Evolutionary conservation across 2,797 vertebrate genomes (phyloP), one percentile per base, ranked within the genome.

Genomic region (Tadarida brasiliensis): DNA sequence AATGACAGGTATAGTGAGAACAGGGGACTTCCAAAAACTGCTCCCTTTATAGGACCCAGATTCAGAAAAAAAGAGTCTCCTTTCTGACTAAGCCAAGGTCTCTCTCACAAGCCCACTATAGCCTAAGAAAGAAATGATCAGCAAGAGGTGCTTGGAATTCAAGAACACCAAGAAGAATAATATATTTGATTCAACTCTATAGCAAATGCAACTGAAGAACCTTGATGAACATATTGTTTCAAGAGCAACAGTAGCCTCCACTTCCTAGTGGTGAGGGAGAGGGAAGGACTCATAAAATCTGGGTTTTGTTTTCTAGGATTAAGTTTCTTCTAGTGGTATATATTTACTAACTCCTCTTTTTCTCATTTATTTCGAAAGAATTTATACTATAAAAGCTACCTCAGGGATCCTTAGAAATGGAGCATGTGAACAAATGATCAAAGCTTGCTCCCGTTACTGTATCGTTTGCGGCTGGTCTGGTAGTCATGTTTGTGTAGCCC

Each of bases 311-410:
- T 97, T 87, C 14, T 71, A 77, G 81, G 47, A 93, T 76, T 35
- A 26, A 33, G 4, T 84, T 96, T 65, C 93, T 97, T 90, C 80
- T 77, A 78, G 0, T 39, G n/a, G 9, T 51, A 4, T 61, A 73
- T 26, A 68, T 12, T 68, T 78, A 26, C 26, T 77, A 93, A 71
- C 15, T 95, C 5, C 2, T 28, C 14, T 63, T 30, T 80, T 67
- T 91, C 61, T 91, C 35, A 77, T 78, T 96, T 77, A 93, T 44
- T 82, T 89, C 30, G 35, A 95, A 82, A 95, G 20, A 92, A 39
- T 82, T 96, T 67, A 90, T 65, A 17, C 90, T 91, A 90, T 2
- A 87, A 15, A 95, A 73, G 80, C 56, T 57, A 14, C 56, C 59
- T 2, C 35, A 76, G 92, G 57, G 67, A 35, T 20, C 70, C 92